Percentiles rank a stretch among this genome's conserved stretches.
Conservation (phyloP, 1,140 invertebrate genomes). For the Drosophila albomicans region DNA sequence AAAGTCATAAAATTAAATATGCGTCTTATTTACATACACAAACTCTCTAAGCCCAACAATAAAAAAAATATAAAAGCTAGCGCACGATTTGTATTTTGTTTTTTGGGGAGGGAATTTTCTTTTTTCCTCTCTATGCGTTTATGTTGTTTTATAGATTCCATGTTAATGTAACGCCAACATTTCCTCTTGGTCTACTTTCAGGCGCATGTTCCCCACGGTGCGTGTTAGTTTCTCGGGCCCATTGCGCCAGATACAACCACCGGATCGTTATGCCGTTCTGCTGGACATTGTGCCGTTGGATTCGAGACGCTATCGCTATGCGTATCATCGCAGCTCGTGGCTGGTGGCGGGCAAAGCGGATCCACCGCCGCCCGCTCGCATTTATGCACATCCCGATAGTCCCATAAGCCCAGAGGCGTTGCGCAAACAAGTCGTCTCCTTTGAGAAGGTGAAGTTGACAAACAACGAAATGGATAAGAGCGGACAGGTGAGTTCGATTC, state of each 20-base stretch:
- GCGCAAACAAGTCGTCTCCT: slow-evolving; percentile 98
- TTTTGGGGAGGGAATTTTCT: slow-evolving; percentile 51
- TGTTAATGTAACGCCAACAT: slow-evolving; percentile 24
- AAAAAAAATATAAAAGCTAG: slow-evolving; percentile 45
- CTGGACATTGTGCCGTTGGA: slow-evolving; percentile 99
- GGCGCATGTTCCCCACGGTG: slow-evolving; percentile 99
- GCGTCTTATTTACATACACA: slow-evolving; percentile 76
- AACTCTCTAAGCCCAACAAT: slow-evolving; percentile 37
- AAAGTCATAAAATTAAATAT: slow-evolving; percentile 84
- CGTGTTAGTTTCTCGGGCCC: slow-evolving; percentile 95
- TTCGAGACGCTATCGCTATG: slow-evolving; percentile 98
- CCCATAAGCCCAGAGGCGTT: slow-evolving; percentile 98
- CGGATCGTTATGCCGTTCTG: slow-evolving; percentile 94
- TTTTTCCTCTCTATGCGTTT: slow-evolving; percentile 60
- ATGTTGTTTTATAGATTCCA: slow-evolving; percentile 13
- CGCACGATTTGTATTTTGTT: slow-evolving; percentile 20
- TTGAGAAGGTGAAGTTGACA: slow-evolving; percentile 99
- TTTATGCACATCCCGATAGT: slow-evolving; percentile 98
- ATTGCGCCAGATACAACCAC: slow-evolving; percentile 87
- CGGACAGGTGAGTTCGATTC: slow-evolving; percentile 93
- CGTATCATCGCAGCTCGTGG: slow-evolving; percentile 99
- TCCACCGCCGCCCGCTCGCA: slow-evolving; percentile 95
- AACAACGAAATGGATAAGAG: slow-evolving; percentile 99
- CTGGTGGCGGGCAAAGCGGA: slow-evolving; percentile 99
- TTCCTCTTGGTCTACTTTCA: slow-evolving; percentile 85